Conservation (phyloP, 1,140 invertebrate species). For the Eriosoma lanigerum region DNA sequence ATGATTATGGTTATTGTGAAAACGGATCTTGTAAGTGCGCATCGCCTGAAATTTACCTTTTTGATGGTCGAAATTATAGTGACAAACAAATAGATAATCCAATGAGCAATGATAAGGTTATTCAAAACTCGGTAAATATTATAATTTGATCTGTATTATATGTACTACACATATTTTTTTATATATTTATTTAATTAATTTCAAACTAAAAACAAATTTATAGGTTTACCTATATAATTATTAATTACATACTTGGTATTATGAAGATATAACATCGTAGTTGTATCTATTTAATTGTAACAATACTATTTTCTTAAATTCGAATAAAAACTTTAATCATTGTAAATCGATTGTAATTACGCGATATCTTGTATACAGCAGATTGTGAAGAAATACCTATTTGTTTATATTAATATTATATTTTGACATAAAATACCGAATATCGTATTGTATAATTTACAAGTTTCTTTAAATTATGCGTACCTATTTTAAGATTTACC, state of each 20-base stretch:
- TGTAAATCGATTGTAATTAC: too few relatives aligned
- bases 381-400: too few relatives aligned
- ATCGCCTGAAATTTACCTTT: not conserved
- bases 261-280: not conserved
- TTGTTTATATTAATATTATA: too few relatives aligned
- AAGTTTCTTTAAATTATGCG: too few relatives aligned
- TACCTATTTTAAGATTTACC: too few relatives aligned
- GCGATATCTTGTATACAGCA: too few relatives aligned
- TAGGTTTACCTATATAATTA: not conserved
- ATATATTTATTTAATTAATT: not conserved
- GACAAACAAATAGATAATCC: not conserved
- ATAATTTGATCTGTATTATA: not conserved
- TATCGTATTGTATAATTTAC: too few relatives aligned
- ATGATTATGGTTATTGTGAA: slow-evolving; percentile 11
- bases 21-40: not conserved
- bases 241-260: too few relatives aligned
- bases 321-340: not conserved
- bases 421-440: too few relatives aligned
- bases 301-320: not conserved
- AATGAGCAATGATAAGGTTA: not conserved
- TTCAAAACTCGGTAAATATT: slow-evolving; percentile 14
- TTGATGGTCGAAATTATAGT: not conserved
- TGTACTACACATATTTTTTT: too few relatives aligned
- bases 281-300: not conserved
- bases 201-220: not conserved